Conservation (phyloP, 2,113 vertebrate species). For the Aspidoscelis tigris region DNA sequence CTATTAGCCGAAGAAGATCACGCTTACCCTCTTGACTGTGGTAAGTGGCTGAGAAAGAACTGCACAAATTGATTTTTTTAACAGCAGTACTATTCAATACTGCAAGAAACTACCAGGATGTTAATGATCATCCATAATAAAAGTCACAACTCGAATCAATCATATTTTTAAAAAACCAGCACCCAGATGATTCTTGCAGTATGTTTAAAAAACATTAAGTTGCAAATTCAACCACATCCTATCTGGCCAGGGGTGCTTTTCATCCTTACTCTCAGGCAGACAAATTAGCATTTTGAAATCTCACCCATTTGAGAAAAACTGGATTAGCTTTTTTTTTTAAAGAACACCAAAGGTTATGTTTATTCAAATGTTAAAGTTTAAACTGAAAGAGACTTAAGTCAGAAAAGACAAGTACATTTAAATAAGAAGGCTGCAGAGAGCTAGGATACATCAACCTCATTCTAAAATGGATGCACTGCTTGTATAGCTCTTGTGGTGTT, state of each 20-base stretch:
- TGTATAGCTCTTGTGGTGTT: neutral
- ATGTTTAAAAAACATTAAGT: slow-evolving; percentile 25
- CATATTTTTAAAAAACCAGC: slow-evolving; percentile 28
- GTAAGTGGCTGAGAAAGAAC: neutral
- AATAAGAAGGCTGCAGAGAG: slow-evolving; percentile 7
- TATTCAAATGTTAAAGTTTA: slow-evolving; percentile 29
- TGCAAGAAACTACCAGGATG: neutral
- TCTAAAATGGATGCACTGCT: neutral
- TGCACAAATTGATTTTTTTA: neutral
- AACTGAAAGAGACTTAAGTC: slow-evolving; percentile 27
- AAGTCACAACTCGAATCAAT: slow-evolving; percentile 42
- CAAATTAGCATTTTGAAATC: slow-evolving; percentile 31
- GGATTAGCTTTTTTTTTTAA: neutral
- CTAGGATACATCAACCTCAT: neutral
- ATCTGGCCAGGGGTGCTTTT: slow-evolving; percentile 6
- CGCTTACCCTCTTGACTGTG: no score
- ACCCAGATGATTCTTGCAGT: slow-evolving; percentile 15
- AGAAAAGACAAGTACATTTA: slow-evolving; percentile 12
- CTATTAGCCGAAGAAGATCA: no score
- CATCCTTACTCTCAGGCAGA: slow-evolving; percentile 11
- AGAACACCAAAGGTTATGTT: slow-evolving; percentile 25
- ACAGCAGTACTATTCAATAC: neutral
- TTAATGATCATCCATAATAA: slow-evolving; percentile 49
- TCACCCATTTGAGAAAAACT: slow-evolving; percentile 9
- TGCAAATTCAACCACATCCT: neutral